Conservation (phyloP, 2,888 invertebrate genomes). For the Epinotia nisella region DNA sequence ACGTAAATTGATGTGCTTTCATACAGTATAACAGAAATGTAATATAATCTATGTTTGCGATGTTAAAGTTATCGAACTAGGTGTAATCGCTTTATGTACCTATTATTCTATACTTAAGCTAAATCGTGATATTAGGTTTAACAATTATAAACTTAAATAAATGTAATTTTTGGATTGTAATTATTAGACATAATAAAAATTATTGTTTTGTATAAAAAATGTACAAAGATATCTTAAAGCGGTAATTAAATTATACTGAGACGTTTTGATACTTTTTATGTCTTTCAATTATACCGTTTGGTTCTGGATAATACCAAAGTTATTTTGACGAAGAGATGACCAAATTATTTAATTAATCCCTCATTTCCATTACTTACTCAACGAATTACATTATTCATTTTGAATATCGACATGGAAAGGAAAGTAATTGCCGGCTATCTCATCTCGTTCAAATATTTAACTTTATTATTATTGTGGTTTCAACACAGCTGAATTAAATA, state of each 20-base stretch:
- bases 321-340: constrained; percentile 24
- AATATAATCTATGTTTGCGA: constrained; percentile 67
- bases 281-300: constrained; percentile 64
- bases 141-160: constrained; percentile 82
- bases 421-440: constrained; percentile 15
- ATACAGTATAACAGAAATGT: constrained; percentile 51
- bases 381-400: constrained; percentile 31
- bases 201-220: constrained; percentile 84
- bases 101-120: constrained; percentile 80
- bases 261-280: constrained; percentile 82
- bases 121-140: constrained; percentile 85
- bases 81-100: constrained; percentile 75
- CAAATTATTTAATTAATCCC: constrained; percentile 33
- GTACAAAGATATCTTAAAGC: constrained; percentile 83
- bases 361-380: constrained; percentile 30
- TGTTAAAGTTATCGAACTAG: constrained; percentile 74
- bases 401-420: constrained; percentile 20
- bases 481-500: neutral
- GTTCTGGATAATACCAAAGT: neutral
- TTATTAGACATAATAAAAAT: constrained; percentile 81
- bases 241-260: constrained; percentile 83
- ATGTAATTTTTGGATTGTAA: constrained; percentile 84
- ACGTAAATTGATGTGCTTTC: constrained; percentile 59
- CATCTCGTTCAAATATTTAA: constrained; percentile 17
- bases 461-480: constrained; percentile 6